Evolutionary conservation across 2,888 invertebrate genomes (phyloP).

Genomic region (Xylota segnis): DNA sequence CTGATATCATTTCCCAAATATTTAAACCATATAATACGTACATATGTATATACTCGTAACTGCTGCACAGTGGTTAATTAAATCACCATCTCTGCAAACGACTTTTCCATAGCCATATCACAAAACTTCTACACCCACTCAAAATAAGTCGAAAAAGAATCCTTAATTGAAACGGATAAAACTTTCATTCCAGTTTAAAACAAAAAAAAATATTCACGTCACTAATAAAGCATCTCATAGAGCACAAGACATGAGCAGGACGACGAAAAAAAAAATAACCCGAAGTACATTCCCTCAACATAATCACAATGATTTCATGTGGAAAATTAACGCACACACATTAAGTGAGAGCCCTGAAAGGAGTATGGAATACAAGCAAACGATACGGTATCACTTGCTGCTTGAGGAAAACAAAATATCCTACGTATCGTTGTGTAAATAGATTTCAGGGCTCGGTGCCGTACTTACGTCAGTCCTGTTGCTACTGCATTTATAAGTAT

Average conservation of each 20-base stretch:
- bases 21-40: too few relatives aligned
- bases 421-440: background rate
- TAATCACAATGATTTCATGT: conserved; percentile 43
- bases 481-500: conserved; percentile 34
- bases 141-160: background rate
- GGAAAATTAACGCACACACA: conserved; percentile 67
- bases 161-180: background rate
- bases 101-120: background rate
- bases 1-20: too few relatives aligned
- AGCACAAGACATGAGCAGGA: background rate
- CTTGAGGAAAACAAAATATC: background rate
- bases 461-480: background rate
- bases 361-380: background rate
- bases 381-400: conserved; percentile 1
- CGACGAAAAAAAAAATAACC: background rate
- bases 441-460: background rate
- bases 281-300: background rate
- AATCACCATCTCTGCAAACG: too few relatives aligned
- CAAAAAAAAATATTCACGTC: background rate
- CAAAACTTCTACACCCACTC: background rate
- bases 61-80: too few relatives aligned
- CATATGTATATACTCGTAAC: too few relatives aligned
- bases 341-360: conserved; percentile 18
- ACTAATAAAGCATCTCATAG: background rate
- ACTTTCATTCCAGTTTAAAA: background rate